A percentile compares a stretch with the other conserved stretches of the same genome.
Evolutionary conservation across 2,797 vertebrate species (phyloP).

Genomic region (Lemur catta): DNA sequence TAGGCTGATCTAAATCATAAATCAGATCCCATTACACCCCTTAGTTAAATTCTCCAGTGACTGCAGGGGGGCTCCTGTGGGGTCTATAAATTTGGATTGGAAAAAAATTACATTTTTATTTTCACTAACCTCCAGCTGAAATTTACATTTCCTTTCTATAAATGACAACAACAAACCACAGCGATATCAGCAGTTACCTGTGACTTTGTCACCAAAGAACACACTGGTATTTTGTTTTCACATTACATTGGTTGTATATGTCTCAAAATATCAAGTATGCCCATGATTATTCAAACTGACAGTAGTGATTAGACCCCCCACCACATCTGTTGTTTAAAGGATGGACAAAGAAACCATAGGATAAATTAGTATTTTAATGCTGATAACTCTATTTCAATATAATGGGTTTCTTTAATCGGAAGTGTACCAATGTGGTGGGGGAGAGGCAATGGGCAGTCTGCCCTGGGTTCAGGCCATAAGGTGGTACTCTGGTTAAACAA

Average conservation of each 20-base stretch:
- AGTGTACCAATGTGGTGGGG: background rate
- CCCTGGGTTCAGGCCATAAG: background rate
- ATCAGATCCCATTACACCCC: background rate
- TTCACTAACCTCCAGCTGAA: background rate
- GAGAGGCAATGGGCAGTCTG: background rate
- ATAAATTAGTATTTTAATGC: constrained; percentile 36
- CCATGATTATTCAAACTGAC: background rate
- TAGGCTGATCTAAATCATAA: background rate
- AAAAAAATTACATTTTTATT: background rate
- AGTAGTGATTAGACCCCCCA: background rate
- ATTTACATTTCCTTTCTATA: constrained; percentile 30
- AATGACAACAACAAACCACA: background rate
- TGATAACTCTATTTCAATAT: constrained; percentile 33
- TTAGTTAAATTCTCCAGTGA: background rate
- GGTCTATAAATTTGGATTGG: background rate
- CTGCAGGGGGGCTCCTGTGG: background rate
- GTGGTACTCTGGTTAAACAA: background rate
- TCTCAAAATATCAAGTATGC: background rate
- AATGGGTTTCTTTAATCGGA: constrained; percentile 18
- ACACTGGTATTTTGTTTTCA: background rate
- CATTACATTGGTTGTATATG: background rate
- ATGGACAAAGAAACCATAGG: background rate
- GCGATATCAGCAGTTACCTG: background rate
- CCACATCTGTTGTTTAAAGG: background rate
- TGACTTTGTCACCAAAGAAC: background rate